These are phyloP conservation scores for Scaptomyza parva DNA, from an alignment of 2,888 invertebrate species.

Conservation along the genomic window DNA sequence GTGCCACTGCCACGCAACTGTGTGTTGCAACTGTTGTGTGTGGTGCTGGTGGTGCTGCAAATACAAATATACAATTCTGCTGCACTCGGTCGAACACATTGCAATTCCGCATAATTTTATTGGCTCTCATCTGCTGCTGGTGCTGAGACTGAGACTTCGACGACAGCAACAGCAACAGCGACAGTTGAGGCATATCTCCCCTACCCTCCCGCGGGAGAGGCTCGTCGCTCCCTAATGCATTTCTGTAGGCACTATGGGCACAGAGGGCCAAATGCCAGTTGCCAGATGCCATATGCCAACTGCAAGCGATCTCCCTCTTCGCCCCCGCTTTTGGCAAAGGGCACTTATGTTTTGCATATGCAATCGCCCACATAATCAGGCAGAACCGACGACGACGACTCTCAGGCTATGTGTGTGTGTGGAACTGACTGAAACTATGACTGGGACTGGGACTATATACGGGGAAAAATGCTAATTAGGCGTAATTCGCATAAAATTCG, in stretches of 20 bases:
- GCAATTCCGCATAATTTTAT: constrained; percentile 76
- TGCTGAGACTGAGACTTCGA: constrained; percentile 19
- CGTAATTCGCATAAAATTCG: constrained; percentile 81
- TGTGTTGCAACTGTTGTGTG: constrained; percentile 36
- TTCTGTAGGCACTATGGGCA: constrained; percentile 50
- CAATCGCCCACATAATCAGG: constrained; percentile 77
- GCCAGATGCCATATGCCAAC: constrained; percentile 2
- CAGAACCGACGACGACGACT: not conserved
- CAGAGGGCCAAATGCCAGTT: constrained; percentile 39
- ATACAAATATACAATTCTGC: constrained; percentile 73
- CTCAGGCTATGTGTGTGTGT: too few species aligned
- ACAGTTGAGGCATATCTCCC: constrained; percentile 58
- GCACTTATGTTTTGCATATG: constrained; percentile 77
- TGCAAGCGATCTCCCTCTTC: too few species aligned
- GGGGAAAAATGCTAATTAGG: constrained; percentile 78
- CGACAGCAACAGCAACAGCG: constrained; percentile 48
- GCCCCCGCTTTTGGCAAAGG: constrained; percentile 28
- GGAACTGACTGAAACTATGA: not conserved
- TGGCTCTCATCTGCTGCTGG: constrained; percentile 50
- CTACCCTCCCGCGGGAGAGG: constrained; percentile 22
- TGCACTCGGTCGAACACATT: constrained; percentile 72
- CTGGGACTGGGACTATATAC: not conserved
- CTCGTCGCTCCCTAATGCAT: constrained; percentile 44
- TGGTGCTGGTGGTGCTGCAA: not conserved
- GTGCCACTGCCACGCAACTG: too few species aligned